Base-by-base conservation (phyloP, 1,140 invertebrate genomes). In the Armadillidium nasatum region DNA sequence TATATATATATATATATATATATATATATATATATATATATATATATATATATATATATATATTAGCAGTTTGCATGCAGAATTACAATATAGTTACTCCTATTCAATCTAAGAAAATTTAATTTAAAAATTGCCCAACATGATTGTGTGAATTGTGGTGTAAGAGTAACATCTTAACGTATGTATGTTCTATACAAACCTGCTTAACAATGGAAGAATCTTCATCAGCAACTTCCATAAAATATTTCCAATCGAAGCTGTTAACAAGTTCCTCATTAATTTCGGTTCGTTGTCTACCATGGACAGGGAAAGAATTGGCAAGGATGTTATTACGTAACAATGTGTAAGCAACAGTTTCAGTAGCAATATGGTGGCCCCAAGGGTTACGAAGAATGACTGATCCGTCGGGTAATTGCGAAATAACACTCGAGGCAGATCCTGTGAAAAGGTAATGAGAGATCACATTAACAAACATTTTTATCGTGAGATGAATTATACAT, bases 171-270 rank as follows among this genome's bases (percentile, higher is more conserved):
- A n/a, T n/a, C n/a, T n/a, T n/a, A n/a, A n/a, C n/a, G 15, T 11
- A 72, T 43, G 13, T 22, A 33, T 72, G n/a, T 7, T 33, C 1
- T 33, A 33, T 33, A 6, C 66, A 91, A 84, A 60, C 50, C 50
- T 60, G 50, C 7, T 60, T 60, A 60, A 60, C 50, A 19, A 60
- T 19, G 3, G 50, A 60, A 60, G 2, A 4, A 60, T 60, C 50
- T 15, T 60, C 50, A 43, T 75, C 72, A 23, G 43, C 70, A 22
- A 45, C 74, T 46, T 81, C 79, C 22, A 93, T 85, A 84, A 94
- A 94, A 84, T 97, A 98, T 60, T 94, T 88, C 95, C 96, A 98
- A 86, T 97, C 95, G 78, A 98, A 93, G 76, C 94, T 88, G 83
- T 97, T 97, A 0, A 95, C 92, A 23, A 96, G 85, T 83, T 96